Evolutionary conservation across 2,797 vertebrate species (phyloP).

Genomic region (Pseudochromis fuscus): DNA sequence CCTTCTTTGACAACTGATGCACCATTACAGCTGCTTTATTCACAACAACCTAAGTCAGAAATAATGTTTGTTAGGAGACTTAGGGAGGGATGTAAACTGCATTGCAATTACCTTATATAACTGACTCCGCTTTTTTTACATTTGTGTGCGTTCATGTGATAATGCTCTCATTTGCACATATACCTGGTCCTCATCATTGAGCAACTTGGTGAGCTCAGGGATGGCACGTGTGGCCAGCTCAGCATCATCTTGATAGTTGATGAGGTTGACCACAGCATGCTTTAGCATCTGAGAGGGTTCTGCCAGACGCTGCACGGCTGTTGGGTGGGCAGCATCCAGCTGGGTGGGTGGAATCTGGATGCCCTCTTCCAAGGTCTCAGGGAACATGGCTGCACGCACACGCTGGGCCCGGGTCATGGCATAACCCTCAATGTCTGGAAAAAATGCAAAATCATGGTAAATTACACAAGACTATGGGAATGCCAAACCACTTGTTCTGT

Average conservation of each 20-base stretch:
- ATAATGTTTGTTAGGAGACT: not conserved
- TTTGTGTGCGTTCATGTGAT: not conserved
- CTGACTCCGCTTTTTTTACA: not conserved
- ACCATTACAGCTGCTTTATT: conserved; percentile 99
- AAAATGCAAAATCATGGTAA: conserved; percentile 21
- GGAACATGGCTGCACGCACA: conserved; percentile 98
- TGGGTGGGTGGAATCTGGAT: conserved; percentile 97
- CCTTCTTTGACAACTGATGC: conserved; percentile 98
- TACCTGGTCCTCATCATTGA: conserved; percentile 99
- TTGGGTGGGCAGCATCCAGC: conserved; percentile 95
- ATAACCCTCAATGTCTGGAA: conserved; percentile 95
- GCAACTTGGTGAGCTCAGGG: conserved; percentile 97
- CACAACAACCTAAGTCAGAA: conserved; percentile 91
- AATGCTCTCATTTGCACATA: not conserved
- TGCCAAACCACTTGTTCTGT: not conserved
- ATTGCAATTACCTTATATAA: not conserved
- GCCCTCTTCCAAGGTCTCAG: conserved; percentile 96
- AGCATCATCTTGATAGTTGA: conserved; percentile 99
- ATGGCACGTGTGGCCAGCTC: conserved; percentile 98
- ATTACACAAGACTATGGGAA: not conserved
- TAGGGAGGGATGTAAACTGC: not conserved
- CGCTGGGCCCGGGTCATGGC: conserved; percentile 98
- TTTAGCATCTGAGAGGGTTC: conserved; percentile 99
- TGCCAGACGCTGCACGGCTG: conserved; percentile 96
- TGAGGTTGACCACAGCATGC: conserved; percentile 98